phyloP scores from a whole-genome alignment of 1,140 invertebrate genomes.

The Battus philenor region DNA sequence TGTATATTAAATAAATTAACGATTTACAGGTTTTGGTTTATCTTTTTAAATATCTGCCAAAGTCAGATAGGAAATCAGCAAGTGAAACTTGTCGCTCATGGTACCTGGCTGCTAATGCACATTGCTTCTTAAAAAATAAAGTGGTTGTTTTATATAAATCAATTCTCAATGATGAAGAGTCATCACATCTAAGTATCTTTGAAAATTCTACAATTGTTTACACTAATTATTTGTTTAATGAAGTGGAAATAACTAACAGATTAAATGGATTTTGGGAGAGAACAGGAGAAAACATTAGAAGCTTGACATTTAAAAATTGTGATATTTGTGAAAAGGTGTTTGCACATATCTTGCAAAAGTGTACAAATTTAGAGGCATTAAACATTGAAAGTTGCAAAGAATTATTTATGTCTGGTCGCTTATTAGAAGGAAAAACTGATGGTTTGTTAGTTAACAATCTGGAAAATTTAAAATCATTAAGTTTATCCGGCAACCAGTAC shows the following conservation, averaged over 20 bases:
- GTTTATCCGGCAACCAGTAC: conserved; percentile 81
- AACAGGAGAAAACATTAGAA: conserved; percentile 61
- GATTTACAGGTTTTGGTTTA: conserved; percentile 78
- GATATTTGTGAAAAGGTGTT: conserved; percentile 80
- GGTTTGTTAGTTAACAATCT: conserved; percentile 71
- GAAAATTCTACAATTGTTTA: conserved; percentile 72
- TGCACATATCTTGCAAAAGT: conserved; percentile 75
- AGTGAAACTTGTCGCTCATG: conserved; percentile 78
- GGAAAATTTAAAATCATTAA: conserved; percentile 77
- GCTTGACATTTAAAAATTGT: conserved; percentile 75
- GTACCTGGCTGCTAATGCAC: conserved; percentile 77
- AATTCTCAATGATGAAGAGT: conserved; percentile 66
- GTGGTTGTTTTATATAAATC: conserved; percentile 74
- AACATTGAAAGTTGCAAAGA: conserved; percentile 81
- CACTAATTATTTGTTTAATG: conserved; percentile 77
- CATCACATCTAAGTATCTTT: conserved; percentile 66
- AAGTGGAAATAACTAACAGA: conserved; percentile 77
- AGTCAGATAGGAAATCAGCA: conserved; percentile 77
- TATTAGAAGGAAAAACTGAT: conserved; percentile 78
- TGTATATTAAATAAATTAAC: no score
- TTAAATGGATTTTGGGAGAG: conserved; percentile 70
- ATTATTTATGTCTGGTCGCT: conserved; percentile 82
- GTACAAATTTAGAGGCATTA: conserved; percentile 76
- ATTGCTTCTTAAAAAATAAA: conserved; percentile 76
- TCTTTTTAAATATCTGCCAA: conserved; percentile 78